phyloP scores from a whole-genome alignment of 1,140 invertebrate species.

The Drosophila cardini region DNA sequence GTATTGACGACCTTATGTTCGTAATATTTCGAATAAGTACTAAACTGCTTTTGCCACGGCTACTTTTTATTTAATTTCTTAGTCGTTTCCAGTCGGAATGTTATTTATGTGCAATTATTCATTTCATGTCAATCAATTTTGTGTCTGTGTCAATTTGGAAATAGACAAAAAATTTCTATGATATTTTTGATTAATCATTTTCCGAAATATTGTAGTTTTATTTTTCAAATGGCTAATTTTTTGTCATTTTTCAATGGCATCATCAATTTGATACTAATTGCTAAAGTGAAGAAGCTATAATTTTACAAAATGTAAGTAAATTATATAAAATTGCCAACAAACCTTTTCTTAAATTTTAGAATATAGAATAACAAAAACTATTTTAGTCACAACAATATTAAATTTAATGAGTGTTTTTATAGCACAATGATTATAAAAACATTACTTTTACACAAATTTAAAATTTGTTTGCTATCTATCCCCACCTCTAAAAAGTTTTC shows the following conservation, averaged over 20 bases:
- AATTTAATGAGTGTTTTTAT: no score
- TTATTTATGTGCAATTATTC: slow-evolving; percentile 45
- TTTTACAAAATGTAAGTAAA: no score
- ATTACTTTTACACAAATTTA: no score
- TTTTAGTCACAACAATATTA: no score
- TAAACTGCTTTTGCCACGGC: slow-evolving; percentile 44
- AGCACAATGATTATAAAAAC: no score
- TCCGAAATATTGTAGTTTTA: not conserved
- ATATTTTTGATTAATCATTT: not conserved
- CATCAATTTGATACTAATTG: no score
- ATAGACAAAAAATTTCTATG: slow-evolving; percentile 35
- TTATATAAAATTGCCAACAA: no score
- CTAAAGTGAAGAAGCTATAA: no score
- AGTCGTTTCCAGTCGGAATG: slow-evolving; percentile 5
- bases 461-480: no score
- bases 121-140: slow-evolving; percentile 54
- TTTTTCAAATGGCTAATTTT: not conserved
- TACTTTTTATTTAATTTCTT: slow-evolving; percentile 26
- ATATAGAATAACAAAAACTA: no score
- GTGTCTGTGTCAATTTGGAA: slow-evolving; percentile 35
- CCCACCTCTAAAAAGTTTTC: no score
- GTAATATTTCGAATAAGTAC: slow-evolving; percentile 53
- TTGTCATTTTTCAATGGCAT: not conserved
- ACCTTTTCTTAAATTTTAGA: no score
- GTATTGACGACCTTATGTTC: slow-evolving; percentile 58